A percentile compares a stretch with the other conserved stretches of the same genome.
phyloP scores from a whole-genome alignment of 2,888 invertebrate genomes.

The Thymelicus acteon region DNA sequence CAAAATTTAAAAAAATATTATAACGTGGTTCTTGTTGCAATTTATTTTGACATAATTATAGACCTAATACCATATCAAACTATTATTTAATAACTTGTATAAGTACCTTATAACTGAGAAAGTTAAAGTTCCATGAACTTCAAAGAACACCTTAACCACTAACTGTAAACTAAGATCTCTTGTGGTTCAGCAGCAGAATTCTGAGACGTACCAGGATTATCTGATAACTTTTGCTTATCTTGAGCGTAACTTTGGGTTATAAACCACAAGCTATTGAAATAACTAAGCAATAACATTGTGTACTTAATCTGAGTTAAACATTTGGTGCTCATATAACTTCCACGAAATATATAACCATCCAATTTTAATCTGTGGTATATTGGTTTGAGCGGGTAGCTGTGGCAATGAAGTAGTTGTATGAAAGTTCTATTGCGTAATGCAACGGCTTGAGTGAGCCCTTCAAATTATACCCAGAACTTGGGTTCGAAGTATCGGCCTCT shows the following conservation, averaged over 20 bases:
- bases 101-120: not conserved
- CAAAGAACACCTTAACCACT: slow-evolving; percentile 18
- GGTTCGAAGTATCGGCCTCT: no score
- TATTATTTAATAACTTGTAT: not conserved
- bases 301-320: not conserved
- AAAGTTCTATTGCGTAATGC: no score
- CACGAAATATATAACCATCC: not conserved
- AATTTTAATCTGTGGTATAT: not conserved
- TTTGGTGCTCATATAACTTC: not conserved
- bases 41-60: no score
- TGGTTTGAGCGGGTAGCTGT: not conserved
- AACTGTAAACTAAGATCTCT: slow-evolving; percentile 18
- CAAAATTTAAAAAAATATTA: no score
- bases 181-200: slow-evolving; percentile 11
- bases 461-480: no score
- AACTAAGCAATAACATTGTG: slow-evolving; percentile 4
- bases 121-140: not conserved
- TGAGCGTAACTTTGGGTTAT: slow-evolving; percentile 1
- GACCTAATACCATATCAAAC: not conserved
- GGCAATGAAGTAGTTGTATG: no score
- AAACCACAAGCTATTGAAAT: slow-evolving; percentile 10
- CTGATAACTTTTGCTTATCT: slow-evolving; percentile 23
- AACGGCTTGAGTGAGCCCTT: no score
- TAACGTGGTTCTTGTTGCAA: no score
- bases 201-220: slow-evolving; percentile 15